Evolutionary conservation across 2,113 vertebrate genomes (phyloP), one percentile per base, ranked within the genome.

Genomic region (Pseudorhombus dupliciocellatus): DNA sequence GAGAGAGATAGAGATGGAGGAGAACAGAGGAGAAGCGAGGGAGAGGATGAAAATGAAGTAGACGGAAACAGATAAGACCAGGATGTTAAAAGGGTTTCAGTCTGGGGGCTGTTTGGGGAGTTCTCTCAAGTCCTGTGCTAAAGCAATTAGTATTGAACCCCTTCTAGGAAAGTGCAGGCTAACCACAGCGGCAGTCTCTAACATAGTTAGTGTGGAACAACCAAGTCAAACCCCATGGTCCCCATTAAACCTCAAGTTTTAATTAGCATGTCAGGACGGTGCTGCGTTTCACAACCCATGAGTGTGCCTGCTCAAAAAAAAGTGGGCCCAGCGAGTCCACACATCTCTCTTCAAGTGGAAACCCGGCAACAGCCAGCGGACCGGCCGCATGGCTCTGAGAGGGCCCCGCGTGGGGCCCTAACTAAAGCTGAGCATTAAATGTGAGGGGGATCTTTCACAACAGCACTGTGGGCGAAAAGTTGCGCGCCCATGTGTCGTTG

Each of bases 131-230:
- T 70, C 81, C 72, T 81, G 75, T 75, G 82, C 89, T 92, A 90
- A 93, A 91, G 87, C 90, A 93, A 94, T 94, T 94, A 93, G 90
- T 83, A 93, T 89, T 80, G 92, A 93, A 84, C 79, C 86, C 68
- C 89, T 87, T 91, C 82, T 88, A 89, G 87, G 81, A 92, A 88
- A 90, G 82, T 50, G 61, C 80, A 78, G 83, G 51, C 83, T 71
- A 84, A 91, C 86, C 88, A 79, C 90, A 87, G 83, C 34, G 46
- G 76, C 80, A 61, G 69, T 63, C 81, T 80, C 84, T 88, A 85
- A 91, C 85, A 60, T 70, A 64, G 87, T 93, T 92, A 92, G 79
- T 21, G 82, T 71, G 83, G 67, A 87, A 85, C 83, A 85, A 90
- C 84, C 81, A 80, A 88, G 79, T 83, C 79, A 69, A 75, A 87